Evolutionary conservation across 2,113 vertebrate species (phyloP).

Genomic region (Phalacrocorax pelagicus): DNA sequence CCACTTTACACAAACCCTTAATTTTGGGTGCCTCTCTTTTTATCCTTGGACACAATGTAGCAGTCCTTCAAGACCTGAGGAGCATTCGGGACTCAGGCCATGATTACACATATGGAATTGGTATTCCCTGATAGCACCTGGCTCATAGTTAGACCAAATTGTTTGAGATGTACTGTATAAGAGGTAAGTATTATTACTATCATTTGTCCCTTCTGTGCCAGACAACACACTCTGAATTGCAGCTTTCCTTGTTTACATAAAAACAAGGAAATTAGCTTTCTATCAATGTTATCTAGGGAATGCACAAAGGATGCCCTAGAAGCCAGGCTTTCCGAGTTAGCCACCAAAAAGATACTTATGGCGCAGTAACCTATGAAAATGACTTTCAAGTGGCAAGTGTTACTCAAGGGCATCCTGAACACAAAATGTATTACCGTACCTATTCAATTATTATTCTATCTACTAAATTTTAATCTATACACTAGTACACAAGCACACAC

Average conservation of each 20-base stretch:
- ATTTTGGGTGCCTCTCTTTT: background rate
- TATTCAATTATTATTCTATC: background rate
- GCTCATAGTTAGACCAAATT: background rate
- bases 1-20: background rate
- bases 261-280: slow-evolving; percentile 38
- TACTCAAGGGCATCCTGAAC: background rate
- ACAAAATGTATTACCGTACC: background rate
- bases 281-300: background rate
- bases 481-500: background rate
- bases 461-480: background rate
- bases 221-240: slow-evolving; percentile 3
- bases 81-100: background rate
- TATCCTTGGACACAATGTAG: background rate
- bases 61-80: background rate
- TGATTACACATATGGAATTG: background rate
- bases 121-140: background rate
- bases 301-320: background rate
- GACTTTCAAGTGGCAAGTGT: background rate
- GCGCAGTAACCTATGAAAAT: background rate
- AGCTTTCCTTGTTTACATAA: slow-evolving; percentile 17
- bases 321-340: background rate
- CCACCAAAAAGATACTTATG: background rate
- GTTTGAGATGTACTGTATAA: background rate
- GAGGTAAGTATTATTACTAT: background rate
- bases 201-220: background rate